Evolutionary conservation across 2,113 vertebrate species (phyloP).

Genomic region (Boulengeromyrus knoepffleri): DNA sequence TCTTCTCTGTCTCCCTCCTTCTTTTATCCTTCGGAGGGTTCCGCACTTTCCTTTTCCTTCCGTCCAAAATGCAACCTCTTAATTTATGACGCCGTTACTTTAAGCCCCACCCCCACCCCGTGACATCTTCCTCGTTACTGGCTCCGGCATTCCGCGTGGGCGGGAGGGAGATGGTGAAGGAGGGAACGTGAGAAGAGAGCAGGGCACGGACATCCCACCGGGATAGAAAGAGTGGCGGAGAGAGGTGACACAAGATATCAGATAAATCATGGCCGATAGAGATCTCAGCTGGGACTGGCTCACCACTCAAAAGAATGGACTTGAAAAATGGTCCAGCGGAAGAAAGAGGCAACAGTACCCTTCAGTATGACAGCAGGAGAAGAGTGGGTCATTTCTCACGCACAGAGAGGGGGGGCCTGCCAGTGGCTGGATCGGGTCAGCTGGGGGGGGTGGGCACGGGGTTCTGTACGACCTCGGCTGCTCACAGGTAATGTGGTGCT

Average conservation of each 20-base stretch:
- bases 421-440: slow-evolving; percentile 7
- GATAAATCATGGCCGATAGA: slow-evolving; percentile 65
- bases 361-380: slow-evolving; percentile 61
- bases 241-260: slow-evolving; percentile 44
- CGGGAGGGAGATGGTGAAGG: background rate
- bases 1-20: background rate
- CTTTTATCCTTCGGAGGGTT: background rate
- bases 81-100: background rate
- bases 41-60: background rate
- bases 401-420: slow-evolving; percentile 28
- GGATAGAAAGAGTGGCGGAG: slow-evolving; percentile 2
- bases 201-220: background rate
- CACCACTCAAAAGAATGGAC: slow-evolving; percentile 57
- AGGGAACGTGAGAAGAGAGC: background rate
- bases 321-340: slow-evolving; percentile 55
- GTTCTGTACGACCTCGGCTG: background rate
- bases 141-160: background rate
- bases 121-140: background rate
- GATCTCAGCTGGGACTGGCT: slow-evolving; percentile 67
- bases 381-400: slow-evolving; percentile 63
- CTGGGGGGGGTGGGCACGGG: background rate
- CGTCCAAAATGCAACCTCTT: background rate
- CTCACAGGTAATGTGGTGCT: background rate
- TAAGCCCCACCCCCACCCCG: background rate
- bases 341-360: slow-evolving; percentile 53